These are phyloP conservation scores for Sphaeridia pumilis DNA, from an alignment of 2,888 invertebrate species.

Conservation along the genomic window DNA sequence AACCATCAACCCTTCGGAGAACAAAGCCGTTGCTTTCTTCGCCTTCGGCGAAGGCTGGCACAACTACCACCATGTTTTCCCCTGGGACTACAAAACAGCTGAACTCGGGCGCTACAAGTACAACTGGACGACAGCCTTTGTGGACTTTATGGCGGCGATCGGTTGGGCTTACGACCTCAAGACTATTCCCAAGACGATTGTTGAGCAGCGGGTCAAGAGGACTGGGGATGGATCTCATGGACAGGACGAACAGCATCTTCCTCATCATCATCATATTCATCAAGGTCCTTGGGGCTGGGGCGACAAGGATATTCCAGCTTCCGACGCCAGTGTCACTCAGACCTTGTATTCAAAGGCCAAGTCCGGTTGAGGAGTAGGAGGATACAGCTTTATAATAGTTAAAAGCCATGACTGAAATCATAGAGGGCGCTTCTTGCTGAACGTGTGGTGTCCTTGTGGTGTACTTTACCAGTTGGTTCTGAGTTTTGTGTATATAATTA, in stretches of 20 bases:
- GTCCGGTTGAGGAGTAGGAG: not conserved
- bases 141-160: constrained; percentile 49
- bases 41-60: constrained; percentile 74
- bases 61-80: constrained; percentile 80
- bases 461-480: too few relatives aligned
- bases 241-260: not conserved
- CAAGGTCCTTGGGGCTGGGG: constrained; percentile 33
- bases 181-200: constrained; percentile 52
- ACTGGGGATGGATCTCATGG: constrained; percentile 56
- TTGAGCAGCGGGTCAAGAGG: constrained; percentile 55
- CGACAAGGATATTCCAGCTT: constrained; percentile 29
- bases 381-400: too few relatives aligned
- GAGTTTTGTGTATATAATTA: too few relatives aligned
- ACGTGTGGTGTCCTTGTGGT: too few relatives aligned
- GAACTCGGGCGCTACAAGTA: constrained; percentile 42
- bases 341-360: constrained; percentile 8
- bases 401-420: too few relatives aligned
- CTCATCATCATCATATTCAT: constrained; percentile 11
- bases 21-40: constrained; percentile 55
- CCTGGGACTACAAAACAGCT: constrained; percentile 53
- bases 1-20: constrained; percentile 65
- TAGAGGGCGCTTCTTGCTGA: too few relatives aligned
- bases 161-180: constrained; percentile 56
- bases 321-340: constrained; percentile 23
- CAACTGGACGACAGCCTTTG: constrained; percentile 52